Base-by-base conservation (phyloP, 2,888 invertebrate genomes). In the Apamea crenata region DNA sequence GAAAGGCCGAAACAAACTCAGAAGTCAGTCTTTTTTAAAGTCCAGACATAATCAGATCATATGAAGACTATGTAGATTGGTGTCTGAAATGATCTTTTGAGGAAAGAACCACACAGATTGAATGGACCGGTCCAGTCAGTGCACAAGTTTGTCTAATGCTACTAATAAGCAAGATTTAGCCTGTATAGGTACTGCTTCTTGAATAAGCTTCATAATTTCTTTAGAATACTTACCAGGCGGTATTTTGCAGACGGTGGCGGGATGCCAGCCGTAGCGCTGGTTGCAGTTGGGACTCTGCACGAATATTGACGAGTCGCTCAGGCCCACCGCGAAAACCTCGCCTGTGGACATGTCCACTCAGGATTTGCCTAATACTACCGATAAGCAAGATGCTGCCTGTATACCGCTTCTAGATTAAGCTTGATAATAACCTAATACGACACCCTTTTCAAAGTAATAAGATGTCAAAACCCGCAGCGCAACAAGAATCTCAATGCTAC, bases 221-320 rank as follows among this genome's bases (percentile, higher is more conserved):
- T 36, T 36, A 36, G 36, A 4, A 4, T 4, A 44, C 44, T 44
- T 10, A 44, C 99, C 99, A 90, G 99, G 99, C 70, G 99, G 99
- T 97, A 99, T 99, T 97, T 99, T 99, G 97, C 99, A 99, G 77
- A 99, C 99, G 68, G 99, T 99, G 80, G 99, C 99, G 72, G 99
- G 99, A 96, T 99, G 99, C 99, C 99, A 99, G 69, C 99, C 99
- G 93, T 99, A 99, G 90, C 99, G 98, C 95, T 99, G 99, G 97
- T 99, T 99, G 94, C 99, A 99, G 96, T 99, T 99, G 4, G 99
- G 99, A 92, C 99, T 99, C 96, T 99, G 99, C 61, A 99, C 99
- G 96, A 99, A 99, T 92, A 99, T 99, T 84, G 99, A 99, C 44
- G 99, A 99, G 95, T 99, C 99, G 93, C 99, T 99, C 83, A 99